Evolutionary conservation across 2,797 vertebrate genomes (phyloP).

Genomic region (Crenichthys baileyi): DNA sequence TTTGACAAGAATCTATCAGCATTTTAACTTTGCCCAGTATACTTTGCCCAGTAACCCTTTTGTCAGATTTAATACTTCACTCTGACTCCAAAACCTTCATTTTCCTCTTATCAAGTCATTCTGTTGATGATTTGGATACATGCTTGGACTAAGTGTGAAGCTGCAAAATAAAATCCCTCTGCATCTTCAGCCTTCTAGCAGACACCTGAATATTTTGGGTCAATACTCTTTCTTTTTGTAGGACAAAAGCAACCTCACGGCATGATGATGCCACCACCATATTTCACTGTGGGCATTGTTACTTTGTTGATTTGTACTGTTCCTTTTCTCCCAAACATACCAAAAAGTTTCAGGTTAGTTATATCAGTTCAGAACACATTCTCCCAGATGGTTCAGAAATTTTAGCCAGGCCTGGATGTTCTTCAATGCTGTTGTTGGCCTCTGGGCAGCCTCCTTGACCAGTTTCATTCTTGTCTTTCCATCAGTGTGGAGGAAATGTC

Average conservation of each 20-base stretch:
- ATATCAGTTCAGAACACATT: no score
- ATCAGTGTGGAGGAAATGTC: background rate
- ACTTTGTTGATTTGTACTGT: background rate
- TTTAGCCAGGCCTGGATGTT: no score
- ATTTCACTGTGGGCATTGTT: background rate
- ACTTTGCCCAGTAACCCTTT: background rate
- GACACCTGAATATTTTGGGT: background rate
- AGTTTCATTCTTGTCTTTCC: background rate
- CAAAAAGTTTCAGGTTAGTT: no score
- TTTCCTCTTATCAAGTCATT: background rate
- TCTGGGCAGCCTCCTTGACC: background rate
- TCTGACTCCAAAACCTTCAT: background rate
- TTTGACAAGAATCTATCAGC: no score
- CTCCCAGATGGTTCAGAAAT: no score
- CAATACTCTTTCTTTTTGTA: background rate
- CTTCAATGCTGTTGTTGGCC: background rate
- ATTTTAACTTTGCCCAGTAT: background rate
- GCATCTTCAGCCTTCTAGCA: background rate
- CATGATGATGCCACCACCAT: background rate
- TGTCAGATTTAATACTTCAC: background rate
- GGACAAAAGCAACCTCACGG: background rate
- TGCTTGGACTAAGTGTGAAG: background rate
- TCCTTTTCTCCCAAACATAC: no score
- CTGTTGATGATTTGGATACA: background rate
- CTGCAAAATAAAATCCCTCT: background rate